Conservation (phyloP, 2,888 invertebrate genomes). For the Drosophila paracracens region DNA sequence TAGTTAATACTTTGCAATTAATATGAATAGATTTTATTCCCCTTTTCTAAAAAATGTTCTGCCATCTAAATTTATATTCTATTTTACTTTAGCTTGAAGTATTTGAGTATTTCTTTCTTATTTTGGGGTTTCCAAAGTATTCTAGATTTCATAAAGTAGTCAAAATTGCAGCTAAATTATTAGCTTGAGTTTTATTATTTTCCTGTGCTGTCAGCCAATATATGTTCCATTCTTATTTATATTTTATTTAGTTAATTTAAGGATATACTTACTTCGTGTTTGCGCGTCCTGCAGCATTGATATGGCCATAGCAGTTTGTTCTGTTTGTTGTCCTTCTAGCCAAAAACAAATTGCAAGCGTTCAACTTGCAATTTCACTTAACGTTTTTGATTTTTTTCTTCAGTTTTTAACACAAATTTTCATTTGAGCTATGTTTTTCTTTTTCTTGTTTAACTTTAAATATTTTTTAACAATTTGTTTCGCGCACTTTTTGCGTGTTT, state of each 20-base stretch:
- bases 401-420: constrained; percentile 59
- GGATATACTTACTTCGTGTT: constrained; percentile 82
- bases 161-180: not conserved
- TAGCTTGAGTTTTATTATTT: not conserved
- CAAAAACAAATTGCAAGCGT: constrained; percentile 26
- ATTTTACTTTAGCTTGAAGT: too few species aligned
- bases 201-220: not conserved
- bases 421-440: constrained; percentile 62
- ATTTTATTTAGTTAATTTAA: not conserved
- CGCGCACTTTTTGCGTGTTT: constrained; percentile 56
- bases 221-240: not conserved
- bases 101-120: too few species aligned
- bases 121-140: not conserved
- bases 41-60: too few species aligned
- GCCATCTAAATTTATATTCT: too few species aligned
- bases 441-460: constrained; percentile 15
- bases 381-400: constrained; percentile 29
- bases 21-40: not conserved
- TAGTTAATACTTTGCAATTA: not conserved
- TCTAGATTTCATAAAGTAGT: not conserved
- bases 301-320: constrained; percentile 79
- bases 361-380: constrained; percentile 36
- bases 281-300: constrained; percentile 85
- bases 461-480: constrained; percentile 41
- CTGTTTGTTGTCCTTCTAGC: constrained; percentile 18